Evolutionary conservation across 1,140 invertebrate species (phyloP), one percentile per base, ranked within the genome.

Genomic region (Phthorimaea operculella): DNA sequence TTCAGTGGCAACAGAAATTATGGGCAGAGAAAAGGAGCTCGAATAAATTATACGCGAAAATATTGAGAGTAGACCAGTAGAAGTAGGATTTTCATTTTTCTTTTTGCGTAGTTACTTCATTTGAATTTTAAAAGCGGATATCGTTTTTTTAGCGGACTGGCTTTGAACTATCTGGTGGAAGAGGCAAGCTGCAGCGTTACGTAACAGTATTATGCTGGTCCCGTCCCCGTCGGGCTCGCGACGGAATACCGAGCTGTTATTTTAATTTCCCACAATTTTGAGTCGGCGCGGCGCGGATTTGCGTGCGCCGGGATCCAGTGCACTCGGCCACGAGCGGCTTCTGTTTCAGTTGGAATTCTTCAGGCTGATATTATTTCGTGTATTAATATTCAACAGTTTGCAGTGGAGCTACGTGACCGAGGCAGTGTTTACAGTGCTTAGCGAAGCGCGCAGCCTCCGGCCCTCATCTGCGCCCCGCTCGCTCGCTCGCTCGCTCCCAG

Each of bases 301-400:
- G 42, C 55, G 33, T 51, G 49, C 54, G 51, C 52, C 18, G 49
- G 51, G 50, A 63, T 67, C 67, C 58, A 57, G 52, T 62, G 36
- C 54, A 66, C 59, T 65, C 57, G 18, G 34, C 52, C 57, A 59
- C 62, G 57, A 59, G 52, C 50, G 50, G 53, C 39, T 61, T 64
- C 52, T 34, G 55, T 65, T 68, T 71, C 51, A 62, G 61, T 52
- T 57, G 53, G 58, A 65, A 70, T 70, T 72, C 70, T 74, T 77
- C 54, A 63, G 47, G 67, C 61, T 60, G 69, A 74, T 77, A 76
- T 72, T 69, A 74, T 78, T 72, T 73, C 56, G 58, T 58, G 51
- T 73, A 76, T 83, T 72, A 82, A 83, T 82, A 83, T 83, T 82
- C 73, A 82, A 76, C 76, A 78, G 71, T 74, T 74, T 75, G 69